Evolutionary conservation across 2,888 invertebrate genomes (phyloP), one percentile per base, ranked within the genome.

Genomic region (Hypomecis punctinalis): DNA sequence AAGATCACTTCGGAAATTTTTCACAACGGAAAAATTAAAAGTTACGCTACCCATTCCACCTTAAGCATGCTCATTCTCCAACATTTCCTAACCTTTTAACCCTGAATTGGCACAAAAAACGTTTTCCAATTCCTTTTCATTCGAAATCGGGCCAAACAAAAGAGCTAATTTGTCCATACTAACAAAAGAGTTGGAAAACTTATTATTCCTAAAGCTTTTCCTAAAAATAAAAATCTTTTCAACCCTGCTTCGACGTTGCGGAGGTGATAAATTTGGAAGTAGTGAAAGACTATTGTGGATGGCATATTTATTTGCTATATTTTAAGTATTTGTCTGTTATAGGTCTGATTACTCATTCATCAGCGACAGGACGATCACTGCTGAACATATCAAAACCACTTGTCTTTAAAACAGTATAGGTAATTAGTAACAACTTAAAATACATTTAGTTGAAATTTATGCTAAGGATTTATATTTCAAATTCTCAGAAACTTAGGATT

Each of bases 121-220:
- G 42, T 40, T 67, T 67, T 39, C 64, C 74, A 69, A 79, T 79
- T 75, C 75, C 79, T 77, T 82, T 84, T 78, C 72, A 77, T 81
- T 67, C 64, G 61, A 78, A 61, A 13, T 55, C 62, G 46, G 33
- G 33, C 47, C 48, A 55, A 80, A 85, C 82, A 85, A 85, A 79
- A 74, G 81, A 72, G 77, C 82, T 81, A 84, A 84, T 86, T 85
- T 84, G 82, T 84, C 79, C 78, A 75, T 73, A 73, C 73, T 58
- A 56, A 70, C 70, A 73, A 73, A 62, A 62, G 67, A 68, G 72
- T 69, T 70, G 70, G 56, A 49, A 70, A 71, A 69, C 67, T 73
- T 73, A 76, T 72, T 71, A 71, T 73, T 72, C 72, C 48, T 23
- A 43, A 55, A 61, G 48, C 42, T 42, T 42, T 61, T 36, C 55